phyloP scores from a whole-genome alignment of 92 coral and sea anemone species.

The Porites rus region DNA sequence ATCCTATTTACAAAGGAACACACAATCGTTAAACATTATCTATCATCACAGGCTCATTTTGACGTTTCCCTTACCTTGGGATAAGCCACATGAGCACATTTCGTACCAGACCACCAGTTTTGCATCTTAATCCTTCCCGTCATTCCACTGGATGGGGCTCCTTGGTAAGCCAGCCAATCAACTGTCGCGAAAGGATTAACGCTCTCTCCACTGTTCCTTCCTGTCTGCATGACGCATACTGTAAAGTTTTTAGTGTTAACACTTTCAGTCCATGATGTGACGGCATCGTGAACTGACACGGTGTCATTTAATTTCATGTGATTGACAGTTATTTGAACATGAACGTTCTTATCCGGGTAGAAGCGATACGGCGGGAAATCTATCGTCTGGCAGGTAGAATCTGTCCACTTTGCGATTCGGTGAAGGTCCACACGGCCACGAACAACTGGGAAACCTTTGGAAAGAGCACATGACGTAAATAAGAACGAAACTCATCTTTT shows the following conservation, averaged over 20 bases:
- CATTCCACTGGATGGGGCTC: neutral
- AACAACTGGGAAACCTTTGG: neutral
- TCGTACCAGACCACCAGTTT: neutral
- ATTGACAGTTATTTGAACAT: neutral
- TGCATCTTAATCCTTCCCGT: neutral
- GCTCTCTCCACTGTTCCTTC: neutral
- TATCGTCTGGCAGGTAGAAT: neutral
- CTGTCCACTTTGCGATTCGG: neutral
- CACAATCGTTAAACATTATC: too few relatives aligned
- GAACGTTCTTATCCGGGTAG: neutral
- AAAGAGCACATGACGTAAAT: neutral
- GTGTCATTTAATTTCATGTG: neutral
- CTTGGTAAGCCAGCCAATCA: neutral
- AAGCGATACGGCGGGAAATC: neutral
- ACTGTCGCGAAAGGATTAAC: neutral
- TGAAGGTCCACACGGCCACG: neutral
- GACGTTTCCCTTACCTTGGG: neutral
- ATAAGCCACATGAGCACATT: neutral
- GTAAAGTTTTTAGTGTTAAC: neutral
- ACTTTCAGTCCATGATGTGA: neutral
- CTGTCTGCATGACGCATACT: neutral
- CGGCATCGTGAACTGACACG: neutral
- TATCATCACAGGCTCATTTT: too few relatives aligned
- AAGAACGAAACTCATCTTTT: too few relatives aligned
- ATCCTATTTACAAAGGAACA: too few relatives aligned